Conservation (phyloP, 1,140 invertebrate species). For the Helicoverpa zea region DNA sequence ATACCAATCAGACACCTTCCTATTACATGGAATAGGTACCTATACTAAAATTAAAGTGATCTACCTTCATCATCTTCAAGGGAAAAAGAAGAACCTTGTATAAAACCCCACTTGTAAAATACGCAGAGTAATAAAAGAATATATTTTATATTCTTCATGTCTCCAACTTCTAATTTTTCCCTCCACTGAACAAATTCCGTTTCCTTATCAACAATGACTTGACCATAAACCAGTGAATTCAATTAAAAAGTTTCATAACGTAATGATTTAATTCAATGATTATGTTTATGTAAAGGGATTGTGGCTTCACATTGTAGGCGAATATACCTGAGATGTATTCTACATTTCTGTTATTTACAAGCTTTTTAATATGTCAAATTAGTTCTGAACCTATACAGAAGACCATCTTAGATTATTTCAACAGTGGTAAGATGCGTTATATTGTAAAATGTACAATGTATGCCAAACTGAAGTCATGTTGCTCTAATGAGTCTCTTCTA, state of each 20-base stretch:
- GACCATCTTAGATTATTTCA: not conserved
- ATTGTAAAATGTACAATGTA: too few relatives aligned
- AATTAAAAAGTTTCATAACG: slow-evolving; percentile 43
- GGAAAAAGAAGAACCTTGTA: not conserved
- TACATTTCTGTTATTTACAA: not conserved
- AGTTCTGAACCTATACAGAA: not conserved
- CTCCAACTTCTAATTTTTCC: not conserved
- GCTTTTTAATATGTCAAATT: not conserved
- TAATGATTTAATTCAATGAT: not conserved
- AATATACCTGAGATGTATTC: not conserved
- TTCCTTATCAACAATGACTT: slow-evolving; percentile 26
- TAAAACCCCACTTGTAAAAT: not conserved
- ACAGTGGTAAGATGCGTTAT: slow-evolving; percentile 16
- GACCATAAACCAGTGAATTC: slow-evolving; percentile 38
- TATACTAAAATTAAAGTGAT: too few relatives aligned
- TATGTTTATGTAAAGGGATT: not conserved
- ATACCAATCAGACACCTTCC: too few relatives aligned
- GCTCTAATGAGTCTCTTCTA: too few relatives aligned
- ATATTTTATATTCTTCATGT: not conserved
- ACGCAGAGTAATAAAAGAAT: not conserved
- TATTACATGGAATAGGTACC: too few relatives aligned
- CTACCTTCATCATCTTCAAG: not conserved
- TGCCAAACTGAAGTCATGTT: too few relatives aligned
- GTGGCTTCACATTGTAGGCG: not conserved
- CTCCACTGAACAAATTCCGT: not conserved